phyloP scores from a whole-genome alignment of 2,888 invertebrate species.

The Meliscaeva auricollis region DNA sequence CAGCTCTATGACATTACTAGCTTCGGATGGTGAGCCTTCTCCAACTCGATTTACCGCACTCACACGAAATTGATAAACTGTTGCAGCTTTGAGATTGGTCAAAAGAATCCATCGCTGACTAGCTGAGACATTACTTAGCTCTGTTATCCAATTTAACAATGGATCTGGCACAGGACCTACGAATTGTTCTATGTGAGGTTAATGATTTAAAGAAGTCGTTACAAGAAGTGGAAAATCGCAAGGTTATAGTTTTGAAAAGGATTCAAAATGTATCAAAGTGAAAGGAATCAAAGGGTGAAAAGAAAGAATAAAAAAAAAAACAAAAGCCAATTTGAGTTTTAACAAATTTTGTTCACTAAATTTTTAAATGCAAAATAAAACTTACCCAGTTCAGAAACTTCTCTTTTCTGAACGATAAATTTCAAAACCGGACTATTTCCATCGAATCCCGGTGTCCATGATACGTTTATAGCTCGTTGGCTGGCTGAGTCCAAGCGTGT shows the following conservation, averaged over 20 bases:
- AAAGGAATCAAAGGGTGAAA: conserved; percentile 36
- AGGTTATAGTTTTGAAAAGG: conserved; percentile 33
- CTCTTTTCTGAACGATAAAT: conserved; percentile 95
- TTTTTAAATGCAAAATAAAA: conserved; percentile 69
- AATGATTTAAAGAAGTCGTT: conserved; percentile 78
- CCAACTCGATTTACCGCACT: conserved; percentile 98
- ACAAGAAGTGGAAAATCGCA: conserved; percentile 48
- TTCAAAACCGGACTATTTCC: conserved; percentile 98
- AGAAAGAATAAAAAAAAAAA: conserved; percentile 75
- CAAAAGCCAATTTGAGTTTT: conserved; percentile 64
- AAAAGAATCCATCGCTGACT: conserved; percentile 91
- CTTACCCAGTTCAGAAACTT: conserved; percentile 94
- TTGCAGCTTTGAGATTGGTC: conserved; percentile 95
- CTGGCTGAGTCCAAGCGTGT: conserved; percentile 87
- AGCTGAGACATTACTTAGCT: conserved; percentile 93
- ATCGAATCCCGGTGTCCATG: conserved; percentile 98
- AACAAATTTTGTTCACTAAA: conserved; percentile 67
- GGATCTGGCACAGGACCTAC: conserved; percentile 94
- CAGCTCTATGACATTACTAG: conserved; percentile 94
- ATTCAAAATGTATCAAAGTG: conserved; percentile 37
- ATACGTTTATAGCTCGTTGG: conserved; percentile 93
- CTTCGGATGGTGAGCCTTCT: conserved; percentile 95
- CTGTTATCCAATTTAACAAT: conserved; percentile 94
- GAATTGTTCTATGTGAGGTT: conserved; percentile 85
- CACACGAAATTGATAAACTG: conserved; percentile 98